Evolutionary conservation across 2,888 invertebrate species (phyloP).

Genomic region (Xiphydria camelus): DNA sequence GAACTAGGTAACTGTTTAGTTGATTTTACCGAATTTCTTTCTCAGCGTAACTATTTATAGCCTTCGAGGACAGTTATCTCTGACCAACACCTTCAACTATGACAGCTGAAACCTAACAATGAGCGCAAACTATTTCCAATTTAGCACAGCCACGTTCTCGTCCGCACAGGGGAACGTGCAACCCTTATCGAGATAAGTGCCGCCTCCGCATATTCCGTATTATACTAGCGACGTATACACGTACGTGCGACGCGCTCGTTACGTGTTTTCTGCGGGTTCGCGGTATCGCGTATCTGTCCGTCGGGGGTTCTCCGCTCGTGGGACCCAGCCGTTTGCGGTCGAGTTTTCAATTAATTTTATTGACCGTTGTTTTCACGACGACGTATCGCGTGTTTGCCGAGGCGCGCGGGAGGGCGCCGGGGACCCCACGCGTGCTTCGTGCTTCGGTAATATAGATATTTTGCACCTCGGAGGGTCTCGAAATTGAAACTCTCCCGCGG

Average conservation of each 20-base stretch:
- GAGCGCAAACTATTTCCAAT: constrained; percentile 12
- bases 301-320: constrained; percentile 8
- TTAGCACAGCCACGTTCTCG: background rate
- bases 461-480: constrained; percentile 30
- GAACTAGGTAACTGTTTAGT: no score
- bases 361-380: constrained; percentile 9
- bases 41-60: no score
- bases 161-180: no score
- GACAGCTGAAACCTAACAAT: no score
- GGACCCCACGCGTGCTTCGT: constrained; percentile 1
- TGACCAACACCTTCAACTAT: no score
- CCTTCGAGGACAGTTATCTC: no score
- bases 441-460: constrained; percentile 37
- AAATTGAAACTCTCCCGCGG: constrained; percentile 37
- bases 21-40: no score
- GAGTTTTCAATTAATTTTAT: constrained; percentile 19
- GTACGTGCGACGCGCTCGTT: background rate
- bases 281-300: constrained; percentile 1
- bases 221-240: constrained; percentile 3
- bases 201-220: constrained; percentile 4
- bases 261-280: background rate
- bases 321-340: constrained; percentile 24
- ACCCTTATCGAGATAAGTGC: no score
- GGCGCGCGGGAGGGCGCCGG: background rate
- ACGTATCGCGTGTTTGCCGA: constrained; percentile 13